phyloP scores from a whole-genome alignment of 92 coral and sea anemone genomes.

The Zoanthus sociatus region DNA sequence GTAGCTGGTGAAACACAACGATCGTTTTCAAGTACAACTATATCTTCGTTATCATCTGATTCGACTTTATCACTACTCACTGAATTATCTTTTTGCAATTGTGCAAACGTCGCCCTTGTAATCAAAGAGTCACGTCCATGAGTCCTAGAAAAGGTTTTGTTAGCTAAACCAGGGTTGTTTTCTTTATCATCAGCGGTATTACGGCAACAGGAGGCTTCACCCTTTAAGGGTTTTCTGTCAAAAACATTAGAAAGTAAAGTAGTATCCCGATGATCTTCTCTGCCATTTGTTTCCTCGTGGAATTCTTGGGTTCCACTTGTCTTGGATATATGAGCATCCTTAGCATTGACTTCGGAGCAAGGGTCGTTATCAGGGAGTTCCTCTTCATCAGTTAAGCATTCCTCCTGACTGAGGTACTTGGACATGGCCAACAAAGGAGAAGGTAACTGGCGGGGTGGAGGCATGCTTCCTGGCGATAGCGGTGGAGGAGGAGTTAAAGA shows the following conservation, averaged over 20 bases:
- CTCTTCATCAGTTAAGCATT: conserved; percentile 62
- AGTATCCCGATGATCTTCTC: neutral
- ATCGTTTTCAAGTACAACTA: conserved; percentile 61
- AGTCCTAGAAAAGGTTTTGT: neutral
- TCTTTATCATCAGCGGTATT: neutral
- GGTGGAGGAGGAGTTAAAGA: conserved; percentile 76
- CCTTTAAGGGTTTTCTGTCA: neutral
- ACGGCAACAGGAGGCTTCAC: neutral
- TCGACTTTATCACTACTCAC: neutral
- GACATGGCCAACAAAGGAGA: conserved; percentile 73
- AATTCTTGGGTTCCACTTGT: neutral
- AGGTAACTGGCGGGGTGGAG: conserved; percentile 66
- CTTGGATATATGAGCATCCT: neutral
- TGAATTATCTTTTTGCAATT: neutral
- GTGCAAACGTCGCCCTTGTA: conserved; percentile 33
- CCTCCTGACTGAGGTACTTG: conserved; percentile 60
- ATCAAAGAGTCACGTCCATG: conserved; percentile 11
- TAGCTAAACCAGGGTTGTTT: neutral
- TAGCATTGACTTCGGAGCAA: neutral
- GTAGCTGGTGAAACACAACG: conserved; percentile 34
- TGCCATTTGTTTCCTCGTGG: neutral
- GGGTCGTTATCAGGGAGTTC: conserved; percentile 22
- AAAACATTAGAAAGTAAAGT: neutral
- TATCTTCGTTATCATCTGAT: conserved; percentile 53
- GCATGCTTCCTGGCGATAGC: conserved; percentile 66